Evolutionary conservation across 2,888 invertebrate genomes (phyloP).

Genomic region (Drosophila macrospina): DNA sequence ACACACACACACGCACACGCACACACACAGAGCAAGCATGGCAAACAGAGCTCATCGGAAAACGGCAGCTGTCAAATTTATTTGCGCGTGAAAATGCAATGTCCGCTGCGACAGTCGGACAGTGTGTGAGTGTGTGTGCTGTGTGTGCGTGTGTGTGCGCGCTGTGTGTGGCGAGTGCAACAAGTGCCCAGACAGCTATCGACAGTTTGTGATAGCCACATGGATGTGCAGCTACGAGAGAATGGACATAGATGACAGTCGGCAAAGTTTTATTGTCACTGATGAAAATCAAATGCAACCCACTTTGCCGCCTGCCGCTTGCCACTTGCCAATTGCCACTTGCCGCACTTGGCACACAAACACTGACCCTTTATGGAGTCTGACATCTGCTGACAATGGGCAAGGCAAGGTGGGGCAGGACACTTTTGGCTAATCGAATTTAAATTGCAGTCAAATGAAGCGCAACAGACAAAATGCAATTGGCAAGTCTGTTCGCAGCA

Average conservation of each 20-base stretch:
- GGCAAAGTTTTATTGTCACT: conserved; percentile 25
- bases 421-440: conserved; percentile 66
- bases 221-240: not conserved
- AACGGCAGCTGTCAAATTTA: conserved; percentile 69
- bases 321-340: conserved; percentile 5
- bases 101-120: conserved; percentile 1
- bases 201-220: conserved; percentile 3
- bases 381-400: conserved; percentile 2
- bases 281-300: conserved; percentile 36
- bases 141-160: not conserved
- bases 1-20: not conserved
- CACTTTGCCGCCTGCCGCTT: conserved; percentile 11
- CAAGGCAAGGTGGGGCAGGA: conserved; percentile 4
- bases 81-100: conserved; percentile 63
- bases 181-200: conserved; percentile 35
- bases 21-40: not conserved
- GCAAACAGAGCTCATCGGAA: conserved; percentile 34
- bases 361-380: conserved; percentile 15
- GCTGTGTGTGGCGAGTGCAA: conserved; percentile 28
- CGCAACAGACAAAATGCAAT: conserved; percentile 56
- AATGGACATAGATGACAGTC: conserved; percentile 5
- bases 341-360: conserved; percentile 30
- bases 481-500: conserved; percentile 20
- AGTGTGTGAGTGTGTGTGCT: not conserved
- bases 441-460: conserved; percentile 61